phyloP scores from a whole-genome alignment of 2,888 invertebrate species.

The Clostera curtula region DNA sequence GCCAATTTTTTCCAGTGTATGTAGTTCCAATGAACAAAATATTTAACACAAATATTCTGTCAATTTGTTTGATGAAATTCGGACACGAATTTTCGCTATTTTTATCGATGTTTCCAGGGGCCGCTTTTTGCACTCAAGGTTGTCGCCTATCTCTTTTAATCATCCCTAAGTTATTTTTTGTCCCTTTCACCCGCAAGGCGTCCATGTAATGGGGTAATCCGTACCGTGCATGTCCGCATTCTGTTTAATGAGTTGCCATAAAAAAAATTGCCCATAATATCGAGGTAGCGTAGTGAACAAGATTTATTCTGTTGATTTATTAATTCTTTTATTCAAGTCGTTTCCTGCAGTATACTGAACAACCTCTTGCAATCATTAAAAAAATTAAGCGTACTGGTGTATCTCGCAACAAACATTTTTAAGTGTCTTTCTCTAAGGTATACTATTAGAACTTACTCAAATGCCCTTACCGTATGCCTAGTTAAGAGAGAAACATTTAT shows the following conservation, averaged over 20 bases:
- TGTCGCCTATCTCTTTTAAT: slow-evolving; percentile 31
- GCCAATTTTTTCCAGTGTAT: too few relatives aligned
- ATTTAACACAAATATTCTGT: slow-evolving; percentile 15
- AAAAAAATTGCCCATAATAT: slow-evolving; percentile 5
- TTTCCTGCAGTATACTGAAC: too few relatives aligned
- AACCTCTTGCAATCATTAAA: too few relatives aligned
- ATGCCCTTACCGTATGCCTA: too few relatives aligned
- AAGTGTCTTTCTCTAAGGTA: too few relatives aligned
- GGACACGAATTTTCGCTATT: slow-evolving; percentile 30
- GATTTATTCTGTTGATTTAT: too few relatives aligned
- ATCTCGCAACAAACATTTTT: too few relatives aligned
- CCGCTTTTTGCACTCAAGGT: slow-evolving; percentile 46
- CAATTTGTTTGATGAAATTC: slow-evolving; percentile 22
- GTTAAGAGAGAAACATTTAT: too few relatives aligned
- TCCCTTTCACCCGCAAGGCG: slow-evolving; percentile 24
- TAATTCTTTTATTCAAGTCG: too few relatives aligned
- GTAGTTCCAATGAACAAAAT: slow-evolving; percentile 14
- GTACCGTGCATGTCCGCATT: slow-evolving; percentile 26
- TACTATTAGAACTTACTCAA: too few relatives aligned
- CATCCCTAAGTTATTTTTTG: slow-evolving; percentile 14
- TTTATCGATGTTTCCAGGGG: slow-evolving; percentile 29
- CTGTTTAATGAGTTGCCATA: slow-evolving; percentile 19
- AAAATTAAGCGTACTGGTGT: too few relatives aligned
- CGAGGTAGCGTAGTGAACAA: too few relatives aligned
- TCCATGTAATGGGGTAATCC: slow-evolving; percentile 33